A percentile compares a stretch with the other conserved stretches of the same genome.
phyloP scores from a whole-genome alignment of 2,113 vertebrate species.

The Zosterops pallidus region DNA sequence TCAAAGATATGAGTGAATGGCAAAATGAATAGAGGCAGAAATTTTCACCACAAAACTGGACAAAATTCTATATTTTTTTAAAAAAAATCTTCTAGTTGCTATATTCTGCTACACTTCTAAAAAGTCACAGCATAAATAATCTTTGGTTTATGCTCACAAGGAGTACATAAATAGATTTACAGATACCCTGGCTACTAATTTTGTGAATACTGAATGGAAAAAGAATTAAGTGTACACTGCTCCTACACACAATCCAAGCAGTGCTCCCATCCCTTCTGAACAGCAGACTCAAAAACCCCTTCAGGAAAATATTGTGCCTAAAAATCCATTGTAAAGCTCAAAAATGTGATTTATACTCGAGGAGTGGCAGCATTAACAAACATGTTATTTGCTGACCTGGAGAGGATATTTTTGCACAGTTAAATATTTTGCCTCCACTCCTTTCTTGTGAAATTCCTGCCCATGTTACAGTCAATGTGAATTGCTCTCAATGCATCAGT shows the following conservation, averaged over 20 bases:
- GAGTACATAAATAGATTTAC: not conserved
- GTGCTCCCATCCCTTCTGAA: not conserved
- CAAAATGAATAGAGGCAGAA: not conserved
- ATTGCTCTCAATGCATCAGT: not conserved
- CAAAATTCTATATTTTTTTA: not conserved
- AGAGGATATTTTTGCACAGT: not conserved
- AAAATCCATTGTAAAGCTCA: not conserved
- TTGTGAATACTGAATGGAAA: not conserved
- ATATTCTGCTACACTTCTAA: not conserved
- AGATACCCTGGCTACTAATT: not conserved
- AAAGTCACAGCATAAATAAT: not conserved
- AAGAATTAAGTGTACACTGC: not conserved
- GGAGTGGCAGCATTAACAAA: not conserved
- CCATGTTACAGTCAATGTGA: not conserved
- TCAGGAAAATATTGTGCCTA: not conserved
- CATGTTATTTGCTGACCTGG: not conserved
- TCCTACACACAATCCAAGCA: not conserved
- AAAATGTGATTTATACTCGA: too few relatives aligned
- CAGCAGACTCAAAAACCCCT: not conserved
- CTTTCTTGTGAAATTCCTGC: not conserved
- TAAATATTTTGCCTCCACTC: not conserved
- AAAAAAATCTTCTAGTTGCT: not conserved
- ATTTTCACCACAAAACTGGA: not conserved
- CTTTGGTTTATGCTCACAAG: not conserved
- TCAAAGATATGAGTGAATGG: rapidly evolving